Evolutionary conservation across 2,888 invertebrate species (phyloP), one percentile per base, ranked within the genome.

Genomic region (Petrolisthes cinctipes): DNA sequence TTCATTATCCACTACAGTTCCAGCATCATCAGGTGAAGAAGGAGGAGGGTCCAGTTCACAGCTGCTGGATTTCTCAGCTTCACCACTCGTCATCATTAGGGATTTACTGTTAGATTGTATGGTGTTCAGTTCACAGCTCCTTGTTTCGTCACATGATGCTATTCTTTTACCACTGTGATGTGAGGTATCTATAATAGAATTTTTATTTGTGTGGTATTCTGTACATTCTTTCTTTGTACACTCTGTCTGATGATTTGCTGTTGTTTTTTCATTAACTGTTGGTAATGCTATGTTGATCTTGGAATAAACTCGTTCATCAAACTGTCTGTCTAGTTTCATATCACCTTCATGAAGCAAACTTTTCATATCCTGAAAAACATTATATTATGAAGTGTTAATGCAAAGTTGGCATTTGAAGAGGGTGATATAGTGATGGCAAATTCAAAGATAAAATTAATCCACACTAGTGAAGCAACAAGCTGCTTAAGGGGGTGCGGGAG

Each of bases 321-420:
- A 75, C 9, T 73, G 81, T 56, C 85, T 54, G 23, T 86, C 81
- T 53, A 86, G 61, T n/a, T 86, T 86, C 85, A 86, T 86, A 73
- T 73, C 57, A 4, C 80, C 85, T 51, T 86, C 80, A 4, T 68
- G 51, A 23, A 80, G 20, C 20, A 86, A n/a, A 56, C 9, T 56
- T 75, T 86, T 86, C 73, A 86, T 81, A 53, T 86, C 71, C 85
- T 86, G 85, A 14, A 37, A 37, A 37, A 37, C 37, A 37, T 37
- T 37, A 37, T 37, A 37, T 37, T 37, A 37, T 37, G 2, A 37
- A 37, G 37, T 1, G 37, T 37, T 37, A 37, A 37, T 37, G 2
- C 37, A 37, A 37, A 37, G 37, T 37, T 37, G 37, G 37, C 37
- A 37, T 37, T 37, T 37, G 37, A 0, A 37, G 37, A 37, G 37